Evolutionary conservation across 2,113 vertebrate species (phyloP).

Genomic region (Typhlomys cinereus): DNA sequence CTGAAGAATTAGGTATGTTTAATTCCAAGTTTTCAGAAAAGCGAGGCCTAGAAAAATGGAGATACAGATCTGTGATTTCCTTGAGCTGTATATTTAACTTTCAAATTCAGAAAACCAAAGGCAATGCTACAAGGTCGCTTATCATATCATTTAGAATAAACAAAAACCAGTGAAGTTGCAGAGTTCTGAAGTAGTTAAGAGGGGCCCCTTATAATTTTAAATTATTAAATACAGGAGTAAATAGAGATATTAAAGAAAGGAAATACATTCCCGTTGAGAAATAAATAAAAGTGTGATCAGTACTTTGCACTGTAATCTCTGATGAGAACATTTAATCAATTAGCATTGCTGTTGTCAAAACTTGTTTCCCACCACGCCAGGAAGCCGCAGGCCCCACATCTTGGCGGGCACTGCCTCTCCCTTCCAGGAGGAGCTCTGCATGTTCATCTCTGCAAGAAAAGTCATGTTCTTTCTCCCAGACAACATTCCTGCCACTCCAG

Average conservation of each 20-base stretch:
- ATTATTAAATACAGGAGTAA: background rate
- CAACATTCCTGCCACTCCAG: slow-evolving; percentile 54
- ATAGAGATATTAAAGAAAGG: slow-evolving; percentile 49
- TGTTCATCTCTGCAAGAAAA: slow-evolving; percentile 81
- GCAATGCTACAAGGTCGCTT: background rate
- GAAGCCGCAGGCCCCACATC: slow-evolving; percentile 69
- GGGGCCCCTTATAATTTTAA: background rate
- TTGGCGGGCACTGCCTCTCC: slow-evolving; percentile 51
- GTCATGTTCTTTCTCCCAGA: slow-evolving; percentile 73
- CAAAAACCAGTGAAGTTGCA: background rate
- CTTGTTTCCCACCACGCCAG: slow-evolving; percentile 82
- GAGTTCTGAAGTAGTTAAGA: background rate
- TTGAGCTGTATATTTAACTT: background rate
- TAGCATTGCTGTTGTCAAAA: slow-evolving; percentile 89
- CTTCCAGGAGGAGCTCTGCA: slow-evolving; percentile 43
- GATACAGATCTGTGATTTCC: background rate
- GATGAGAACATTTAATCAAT: slow-evolving; percentile 88
- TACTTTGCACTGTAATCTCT: slow-evolving; percentile 82
- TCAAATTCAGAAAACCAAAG: background rate
- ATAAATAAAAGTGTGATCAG: slow-evolving; percentile 74
- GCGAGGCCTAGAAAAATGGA: background rate
- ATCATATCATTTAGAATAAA: background rate
- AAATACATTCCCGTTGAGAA: slow-evolving; percentile 38
- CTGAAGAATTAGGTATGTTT: background rate
- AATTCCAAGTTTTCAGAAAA: background rate